phyloP scores from a whole-genome alignment of 1,140 invertebrate genomes.

The Camponotus pennsylvanicus region DNA sequence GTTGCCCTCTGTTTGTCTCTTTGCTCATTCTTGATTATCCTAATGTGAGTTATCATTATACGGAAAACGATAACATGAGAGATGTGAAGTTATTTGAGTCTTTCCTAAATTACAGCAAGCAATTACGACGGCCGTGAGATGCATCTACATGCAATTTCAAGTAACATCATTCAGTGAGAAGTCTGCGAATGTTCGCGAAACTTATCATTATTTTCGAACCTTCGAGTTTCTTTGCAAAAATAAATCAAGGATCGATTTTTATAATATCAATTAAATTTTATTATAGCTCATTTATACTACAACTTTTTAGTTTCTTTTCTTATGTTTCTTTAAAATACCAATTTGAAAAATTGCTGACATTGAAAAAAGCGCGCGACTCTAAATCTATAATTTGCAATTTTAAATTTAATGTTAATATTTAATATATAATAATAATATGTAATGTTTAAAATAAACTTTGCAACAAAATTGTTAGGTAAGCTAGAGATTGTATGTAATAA shows the following conservation, averaged over 20 bases:
- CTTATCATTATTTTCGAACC: neutral
- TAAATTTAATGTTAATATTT: neutral
- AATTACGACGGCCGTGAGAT: conserved; percentile 9
- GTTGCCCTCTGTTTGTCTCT: conserved; percentile 1
- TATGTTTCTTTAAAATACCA: neutral
- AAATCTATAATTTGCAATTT: neutral
- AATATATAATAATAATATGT: no score
- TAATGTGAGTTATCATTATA: conserved; percentile 20
- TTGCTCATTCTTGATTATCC: neutral
- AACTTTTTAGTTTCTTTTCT: neutral
- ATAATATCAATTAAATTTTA: neutral
- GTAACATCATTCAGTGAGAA: neutral
- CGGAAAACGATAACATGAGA: neutral
- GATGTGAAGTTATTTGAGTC: conserved; percentile 7
- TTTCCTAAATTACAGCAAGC: conserved; percentile 5
- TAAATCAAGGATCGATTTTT: neutral
- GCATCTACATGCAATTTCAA: neutral
- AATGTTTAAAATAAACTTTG: neutral
- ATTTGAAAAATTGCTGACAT: neutral
- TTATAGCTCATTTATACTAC: neutral
- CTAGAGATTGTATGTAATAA: neutral
- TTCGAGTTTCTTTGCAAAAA: neutral
- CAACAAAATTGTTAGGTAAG: neutral
- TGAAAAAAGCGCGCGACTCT: no score
- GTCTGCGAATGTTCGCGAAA: neutral